Evolutionary conservation across 2,797 vertebrate genomes (phyloP).

Genomic region (Chiroxiphia lanceolata): DNA sequence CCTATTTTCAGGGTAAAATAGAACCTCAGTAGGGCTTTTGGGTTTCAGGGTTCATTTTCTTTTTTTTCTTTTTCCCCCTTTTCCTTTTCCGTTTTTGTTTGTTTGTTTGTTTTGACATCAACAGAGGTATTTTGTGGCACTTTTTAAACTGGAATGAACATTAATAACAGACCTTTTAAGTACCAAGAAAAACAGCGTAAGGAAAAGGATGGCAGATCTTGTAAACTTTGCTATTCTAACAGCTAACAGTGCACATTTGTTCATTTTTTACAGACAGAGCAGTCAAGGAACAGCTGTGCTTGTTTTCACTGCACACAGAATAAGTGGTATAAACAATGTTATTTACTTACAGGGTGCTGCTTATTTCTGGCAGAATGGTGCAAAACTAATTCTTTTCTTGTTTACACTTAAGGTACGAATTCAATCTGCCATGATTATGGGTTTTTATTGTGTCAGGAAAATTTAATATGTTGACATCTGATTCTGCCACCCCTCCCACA

Average conservation of each 20-base stretch:
- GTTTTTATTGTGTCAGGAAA: slow-evolving; percentile 51
- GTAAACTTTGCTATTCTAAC: neutral
- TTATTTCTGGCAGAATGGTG: slow-evolving; percentile 53
- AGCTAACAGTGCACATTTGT: neutral
- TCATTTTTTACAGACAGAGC: slow-evolving; percentile 1
- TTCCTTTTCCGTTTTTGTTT: rapidly evolving
- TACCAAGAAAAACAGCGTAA: neutral
- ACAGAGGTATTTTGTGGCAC: neutral
- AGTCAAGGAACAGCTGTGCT: slow-evolving; percentile 40
- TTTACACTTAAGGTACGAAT: slow-evolving; percentile 43
- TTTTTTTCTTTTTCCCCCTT: too few species aligned
- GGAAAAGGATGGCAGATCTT: neutral
- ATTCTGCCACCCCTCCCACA: neutral
- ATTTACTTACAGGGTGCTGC: slow-evolving; percentile 47
- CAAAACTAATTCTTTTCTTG: slow-evolving; percentile 47
- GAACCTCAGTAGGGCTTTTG: neutral
- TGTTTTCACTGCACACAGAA: slow-evolving; percentile 10
- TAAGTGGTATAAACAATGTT: neutral
- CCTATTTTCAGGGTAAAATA: neutral
- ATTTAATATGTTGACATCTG: neutral
- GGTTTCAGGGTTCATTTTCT: neutral
- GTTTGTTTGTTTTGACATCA: neutral
- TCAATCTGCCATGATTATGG: slow-evolving; percentile 38
- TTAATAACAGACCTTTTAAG: neutral
- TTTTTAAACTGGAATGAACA: neutral